Base-by-base conservation (phyloP, 2,797 vertebrate species). In the Pelochelys cantorii region DNA sequence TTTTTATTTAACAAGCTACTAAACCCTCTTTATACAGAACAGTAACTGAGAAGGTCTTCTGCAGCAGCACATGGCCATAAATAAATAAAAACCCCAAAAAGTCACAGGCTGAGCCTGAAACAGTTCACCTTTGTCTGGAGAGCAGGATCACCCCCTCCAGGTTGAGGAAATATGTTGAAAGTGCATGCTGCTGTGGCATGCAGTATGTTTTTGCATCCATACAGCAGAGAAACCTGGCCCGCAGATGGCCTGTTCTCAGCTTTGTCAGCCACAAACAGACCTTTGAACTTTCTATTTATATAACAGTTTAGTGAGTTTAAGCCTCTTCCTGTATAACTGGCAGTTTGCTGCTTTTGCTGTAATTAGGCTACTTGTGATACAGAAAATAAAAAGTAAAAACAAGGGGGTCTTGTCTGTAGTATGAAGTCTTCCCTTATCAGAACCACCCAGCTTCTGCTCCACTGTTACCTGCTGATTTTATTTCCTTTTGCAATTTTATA, bases 251-350 rank as follows among this genome's bases (percentile, higher is more conserved):
- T 90, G 92, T 95, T 98, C 97, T 95, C 97, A 95, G 97, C 93
- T 96, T 91, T 90, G 93, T 97, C 96, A 96, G 96, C 97, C 97
- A 97, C 97, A 97, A 96, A 79, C 79, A 96, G 97, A 98, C 97
- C 98, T 98, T 98, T 98, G 98, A 98, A 98, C 98, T 98, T 98
- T 96, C 98, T 98, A 98, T 98, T 98, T 98, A 98, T 98, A 92
- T 97, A 98, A 96, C 95, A 96, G 97, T 98, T 98, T 97, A 96
- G 97, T 98, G 97, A 98, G 97, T 98, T 98, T 98, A 98, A 97
- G 96, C 96, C 96, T 97, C 97, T 98, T 98, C 97, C 97, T 98
- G 97, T 97, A 95, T 95, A 97, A 98, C 97, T 97, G 97, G 95
- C 97, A 94, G 34, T 97, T 97, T 97, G 95, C 96, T 96, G 96